Conservation (phyloP, 2,797 vertebrate species). For the Megalops cyprinoides region DNA sequence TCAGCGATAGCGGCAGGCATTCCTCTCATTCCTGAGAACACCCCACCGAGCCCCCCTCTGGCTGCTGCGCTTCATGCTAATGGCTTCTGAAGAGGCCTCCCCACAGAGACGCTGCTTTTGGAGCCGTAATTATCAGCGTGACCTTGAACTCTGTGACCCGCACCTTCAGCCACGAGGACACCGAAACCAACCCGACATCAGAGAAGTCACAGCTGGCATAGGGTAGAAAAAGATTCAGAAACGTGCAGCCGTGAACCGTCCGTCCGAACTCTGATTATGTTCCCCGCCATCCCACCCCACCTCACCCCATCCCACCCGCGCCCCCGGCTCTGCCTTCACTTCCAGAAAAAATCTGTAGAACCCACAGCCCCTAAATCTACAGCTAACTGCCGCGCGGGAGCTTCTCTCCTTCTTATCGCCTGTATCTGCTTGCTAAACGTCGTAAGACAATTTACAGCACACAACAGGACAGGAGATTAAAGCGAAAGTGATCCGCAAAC, state of each 20-base stretch:
- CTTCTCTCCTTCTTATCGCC: neutral
- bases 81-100: constrained; percentile 28
- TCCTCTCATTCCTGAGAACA: constrained; percentile 18
- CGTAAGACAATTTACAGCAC: constrained; percentile 15
- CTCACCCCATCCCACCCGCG: too few species aligned
- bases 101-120: constrained; percentile 36
- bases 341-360: neutral
- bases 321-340: neutral
- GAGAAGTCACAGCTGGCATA: neutral
- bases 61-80: constrained; percentile 33
- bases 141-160: constrained; percentile 36
- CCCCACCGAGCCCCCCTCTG: constrained; percentile 22
- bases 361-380: neutral
- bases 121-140: constrained; percentile 20
- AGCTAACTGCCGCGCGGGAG: neutral
- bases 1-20: neutral
- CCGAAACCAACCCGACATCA: neutral
- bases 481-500: neutral
- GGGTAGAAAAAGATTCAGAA: neutral
- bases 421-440: neutral
- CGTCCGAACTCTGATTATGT: neutral
- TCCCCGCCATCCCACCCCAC: too few species aligned
- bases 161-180: neutral
- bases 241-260: neutral
- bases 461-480: neutral